Evolutionary conservation across 2,888 invertebrate genomes (phyloP).

Genomic region (Nipponacmea schrenckii): DNA sequence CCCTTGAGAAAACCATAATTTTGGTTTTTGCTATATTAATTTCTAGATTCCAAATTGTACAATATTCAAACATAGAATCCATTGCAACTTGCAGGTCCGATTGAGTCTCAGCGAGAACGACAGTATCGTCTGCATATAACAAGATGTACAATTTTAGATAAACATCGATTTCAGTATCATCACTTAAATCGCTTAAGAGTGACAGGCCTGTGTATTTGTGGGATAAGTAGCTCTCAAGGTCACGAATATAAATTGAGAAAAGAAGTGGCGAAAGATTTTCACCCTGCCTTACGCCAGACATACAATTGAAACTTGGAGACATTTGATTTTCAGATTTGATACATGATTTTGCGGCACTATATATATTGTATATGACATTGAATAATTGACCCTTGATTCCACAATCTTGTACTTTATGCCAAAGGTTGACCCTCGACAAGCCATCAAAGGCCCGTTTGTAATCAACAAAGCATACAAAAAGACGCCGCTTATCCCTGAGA

Average conservation of each 20-base stretch:
- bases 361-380: not conserved
- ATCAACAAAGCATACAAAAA: no score
- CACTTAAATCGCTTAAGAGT: not conserved
- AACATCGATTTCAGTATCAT: not conserved
- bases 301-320: not conserved
- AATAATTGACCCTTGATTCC: conserved; percentile 9
- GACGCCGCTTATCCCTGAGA: no score
- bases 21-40: no score
- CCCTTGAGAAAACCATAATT: no score
- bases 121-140: conserved; percentile 27
- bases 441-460: no score
- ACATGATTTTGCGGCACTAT: conserved; percentile 1
- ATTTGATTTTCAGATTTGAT: not conserved
- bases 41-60: no score
- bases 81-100: no score
- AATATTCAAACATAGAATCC: no score
- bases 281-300: not conserved
- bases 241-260: not conserved
- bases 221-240: not conserved
- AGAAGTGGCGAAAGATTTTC: not conserved
- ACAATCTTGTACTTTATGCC: conserved; percentile 11
- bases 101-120: conserved; percentile 23
- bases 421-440: conserved; percentile 12
- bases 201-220: not conserved
- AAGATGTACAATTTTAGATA: conserved; percentile 21